phyloP scores from a whole-genome alignment of 2,888 invertebrate genomes.

The Lordiphosa andalusiaca region DNA sequence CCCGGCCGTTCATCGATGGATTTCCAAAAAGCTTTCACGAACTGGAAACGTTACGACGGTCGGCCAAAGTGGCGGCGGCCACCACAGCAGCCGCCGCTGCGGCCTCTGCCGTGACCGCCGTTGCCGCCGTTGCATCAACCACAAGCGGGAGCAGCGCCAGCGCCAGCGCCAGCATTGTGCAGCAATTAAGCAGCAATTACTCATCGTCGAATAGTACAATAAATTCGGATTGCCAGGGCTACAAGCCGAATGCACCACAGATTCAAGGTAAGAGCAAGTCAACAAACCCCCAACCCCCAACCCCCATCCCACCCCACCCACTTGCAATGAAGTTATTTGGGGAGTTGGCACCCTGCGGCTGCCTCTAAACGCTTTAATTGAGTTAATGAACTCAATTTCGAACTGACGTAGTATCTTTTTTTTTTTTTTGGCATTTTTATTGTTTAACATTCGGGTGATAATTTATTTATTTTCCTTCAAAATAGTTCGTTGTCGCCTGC shows the following conservation, averaged over 20 bases:
- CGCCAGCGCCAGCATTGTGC: constrained; percentile 50
- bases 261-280: constrained; percentile 79
- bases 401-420: constrained; percentile 46
- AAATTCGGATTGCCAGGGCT: constrained; percentile 83
- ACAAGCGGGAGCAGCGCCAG: constrained; percentile 52
- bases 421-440: constrained; percentile 50
- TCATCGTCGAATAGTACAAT: constrained; percentile 80
- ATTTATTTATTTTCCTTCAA: constrained; percentile 51
- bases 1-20: constrained; percentile 85
- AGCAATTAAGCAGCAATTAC: constrained; percentile 77
- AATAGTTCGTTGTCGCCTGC: constrained; percentile 3
- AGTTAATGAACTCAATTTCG: constrained; percentile 52
- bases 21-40: constrained; percentile 86
- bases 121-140: constrained; percentile 61
- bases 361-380: constrained; percentile 58
- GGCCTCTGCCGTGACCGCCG: constrained; percentile 41
- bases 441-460: constrained; percentile 50
- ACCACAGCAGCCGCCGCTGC: constrained; percentile 69
- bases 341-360: constrained; percentile 47
- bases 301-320: neutral
- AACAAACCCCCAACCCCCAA: no score
- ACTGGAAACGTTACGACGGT: constrained; percentile 86
- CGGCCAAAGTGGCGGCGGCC: constrained; percentile 75
- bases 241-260: constrained; percentile 83
- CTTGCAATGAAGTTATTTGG: constrained; percentile 13